Percentiles rank a stretch among this genome's conserved stretches.
These are phyloP conservation scores for Girardinus metallicus DNA, from an alignment of 2,797 vertebrate genomes.

Conservation along the genomic window DNA sequence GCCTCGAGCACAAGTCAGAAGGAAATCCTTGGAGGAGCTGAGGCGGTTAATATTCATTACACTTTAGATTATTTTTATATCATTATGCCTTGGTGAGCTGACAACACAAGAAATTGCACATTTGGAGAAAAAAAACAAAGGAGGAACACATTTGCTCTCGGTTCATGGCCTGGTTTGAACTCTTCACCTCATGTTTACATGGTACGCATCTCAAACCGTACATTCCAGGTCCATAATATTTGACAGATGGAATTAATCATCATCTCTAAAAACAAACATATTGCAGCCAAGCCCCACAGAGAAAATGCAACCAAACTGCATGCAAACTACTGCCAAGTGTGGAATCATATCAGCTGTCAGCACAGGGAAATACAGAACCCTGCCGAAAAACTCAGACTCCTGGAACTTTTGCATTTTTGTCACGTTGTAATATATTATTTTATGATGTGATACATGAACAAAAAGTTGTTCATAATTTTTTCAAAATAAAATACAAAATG, in stretches of 20 bases:
- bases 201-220: conserved; percentile 32
- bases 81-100: conserved; percentile 6
- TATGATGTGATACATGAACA: neutral
- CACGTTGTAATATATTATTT: neutral
- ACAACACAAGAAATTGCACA: conserved; percentile 19
- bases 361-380: conserved; percentile 4
- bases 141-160: conserved; percentile 24
- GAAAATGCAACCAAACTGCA: conserved; percentile 12
- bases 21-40: neutral
- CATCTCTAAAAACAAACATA: conserved; percentile 43
- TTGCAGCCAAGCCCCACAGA: conserved; percentile 40
- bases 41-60: neutral
- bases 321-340: conserved; percentile 9
- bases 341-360: conserved; percentile 34
- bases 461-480: neutral
- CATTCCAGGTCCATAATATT: conserved; percentile 47
- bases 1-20: neutral
- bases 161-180: conserved; percentile 38
- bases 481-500: neutral
- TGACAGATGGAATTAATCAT: conserved; percentile 63
- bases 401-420: neutral
- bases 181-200: conserved; percentile 38
- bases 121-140: neutral
- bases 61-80: conserved; percentile 15
- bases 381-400: neutral